phyloP scores from a whole-genome alignment of 2,113 vertebrate species.

The Epinephelus lanceolatus region DNA sequence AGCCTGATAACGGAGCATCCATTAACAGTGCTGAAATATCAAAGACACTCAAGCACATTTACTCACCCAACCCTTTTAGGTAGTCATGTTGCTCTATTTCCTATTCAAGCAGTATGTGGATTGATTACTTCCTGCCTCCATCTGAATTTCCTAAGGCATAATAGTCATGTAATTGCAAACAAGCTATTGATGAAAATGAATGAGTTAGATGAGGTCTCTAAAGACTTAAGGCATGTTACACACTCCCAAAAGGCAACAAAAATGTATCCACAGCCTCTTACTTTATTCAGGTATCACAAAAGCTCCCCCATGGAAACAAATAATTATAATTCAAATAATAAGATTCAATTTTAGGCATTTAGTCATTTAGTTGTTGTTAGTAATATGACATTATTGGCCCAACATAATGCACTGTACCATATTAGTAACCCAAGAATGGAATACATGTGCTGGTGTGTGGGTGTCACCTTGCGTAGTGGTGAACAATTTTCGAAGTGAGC shows the following conservation, averaged over 20 bases:
- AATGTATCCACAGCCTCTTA: not conserved
- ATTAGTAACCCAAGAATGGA: not conserved
- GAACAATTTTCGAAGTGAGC: conserved; percentile 42
- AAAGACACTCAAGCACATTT: too few species aligned
- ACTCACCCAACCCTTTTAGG: too few species aligned
- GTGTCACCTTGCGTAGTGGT: conserved; percentile 3
- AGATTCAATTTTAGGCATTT: not conserved
- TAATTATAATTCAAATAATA: not conserved
- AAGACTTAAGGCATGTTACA: not conserved
- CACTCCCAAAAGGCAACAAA: not conserved
- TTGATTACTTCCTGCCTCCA: too few species aligned
- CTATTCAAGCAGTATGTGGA: too few species aligned
- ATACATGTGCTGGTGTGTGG: conserved; percentile 1
- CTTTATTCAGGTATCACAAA: not conserved
- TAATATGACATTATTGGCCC: not conserved
- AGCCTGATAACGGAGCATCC: too few species aligned
- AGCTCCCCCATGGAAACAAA: not conserved
- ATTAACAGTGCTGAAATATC: too few species aligned
- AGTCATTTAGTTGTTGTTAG: not conserved
- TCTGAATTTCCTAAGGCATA: too few species aligned
- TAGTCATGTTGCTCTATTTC: too few species aligned
- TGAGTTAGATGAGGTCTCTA: not conserved
- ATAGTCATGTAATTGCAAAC: too few species aligned
- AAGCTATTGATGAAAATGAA: not conserved
- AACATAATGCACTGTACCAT: not conserved